Percentiles rank a stretch among this genome's conserved stretches.
These are phyloP conservation scores for Pachyrhynchus sulphureomaculatus DNA, from an alignment of 1,140 invertebrate species.

Conservation along the genomic window DNA sequence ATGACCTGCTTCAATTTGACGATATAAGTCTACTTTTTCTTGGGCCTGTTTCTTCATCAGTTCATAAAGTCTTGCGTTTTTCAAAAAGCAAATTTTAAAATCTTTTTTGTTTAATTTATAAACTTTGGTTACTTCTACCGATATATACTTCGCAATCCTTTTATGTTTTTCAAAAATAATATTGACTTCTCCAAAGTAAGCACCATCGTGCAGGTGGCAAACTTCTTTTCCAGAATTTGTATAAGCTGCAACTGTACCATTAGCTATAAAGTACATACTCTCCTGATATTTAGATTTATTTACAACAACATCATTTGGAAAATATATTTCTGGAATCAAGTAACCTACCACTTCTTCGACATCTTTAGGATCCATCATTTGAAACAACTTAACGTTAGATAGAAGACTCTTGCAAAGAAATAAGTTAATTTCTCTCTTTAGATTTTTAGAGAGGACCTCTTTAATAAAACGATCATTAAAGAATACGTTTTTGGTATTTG, in stretches of 20 bases:
- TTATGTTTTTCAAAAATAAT: slow-evolving; percentile 56
- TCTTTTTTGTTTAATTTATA: slow-evolving; percentile 52
- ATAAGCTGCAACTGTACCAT: slow-evolving; percentile 57
- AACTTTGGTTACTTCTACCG: slow-evolving; percentile 60
- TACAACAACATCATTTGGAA: slow-evolving; percentile 48
- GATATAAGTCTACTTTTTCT: neutral
- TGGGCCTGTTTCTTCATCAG: neutral
- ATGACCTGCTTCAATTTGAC: too few species aligned
- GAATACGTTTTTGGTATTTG: slow-evolving; percentile 20
- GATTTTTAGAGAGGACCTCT: slow-evolving; percentile 23
- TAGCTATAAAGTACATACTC: slow-evolving; percentile 60
- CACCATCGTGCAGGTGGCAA: slow-evolving; percentile 41
- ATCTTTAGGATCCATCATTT: slow-evolving; percentile 19
- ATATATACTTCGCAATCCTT: slow-evolving; percentile 54
- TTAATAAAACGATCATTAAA: slow-evolving; percentile 21
- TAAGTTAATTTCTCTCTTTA: slow-evolving; percentile 32
- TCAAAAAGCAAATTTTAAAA: slow-evolving; percentile 43
- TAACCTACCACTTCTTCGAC: slow-evolving; percentile 26
- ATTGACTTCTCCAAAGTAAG: slow-evolving; percentile 40
- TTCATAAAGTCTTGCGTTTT: slow-evolving; percentile 3
- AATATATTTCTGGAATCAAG: slow-evolving; percentile 34
- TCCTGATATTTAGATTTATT: slow-evolving; percentile 57
- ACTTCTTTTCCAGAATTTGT: slow-evolving; percentile 60
- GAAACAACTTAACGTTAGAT: slow-evolving; percentile 26
- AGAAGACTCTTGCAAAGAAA: slow-evolving; percentile 28